These are phyloP conservation scores for Alces alces DNA, from an alignment of 2,113 vertebrate genomes.

Conservation along the genomic window DNA sequence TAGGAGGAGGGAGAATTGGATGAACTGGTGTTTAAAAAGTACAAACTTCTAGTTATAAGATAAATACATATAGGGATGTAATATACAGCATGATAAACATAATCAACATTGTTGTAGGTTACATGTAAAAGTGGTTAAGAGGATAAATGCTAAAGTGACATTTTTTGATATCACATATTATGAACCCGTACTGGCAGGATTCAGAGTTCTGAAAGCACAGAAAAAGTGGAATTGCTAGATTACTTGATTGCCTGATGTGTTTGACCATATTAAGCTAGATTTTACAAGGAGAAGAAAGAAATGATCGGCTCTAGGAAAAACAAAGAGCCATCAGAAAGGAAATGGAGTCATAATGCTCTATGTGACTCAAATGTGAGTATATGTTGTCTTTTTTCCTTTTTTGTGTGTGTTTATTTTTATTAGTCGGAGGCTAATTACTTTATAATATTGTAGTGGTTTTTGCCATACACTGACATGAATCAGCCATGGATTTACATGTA, in stretches of 20 bases:
- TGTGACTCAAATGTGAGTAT: not conserved
- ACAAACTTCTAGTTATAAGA: not conserved
- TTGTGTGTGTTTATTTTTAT: too few relatives aligned
- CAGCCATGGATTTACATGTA: too few relatives aligned
- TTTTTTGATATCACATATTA: not conserved
- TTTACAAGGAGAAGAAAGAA: not conserved
- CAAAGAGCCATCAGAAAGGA: not conserved
- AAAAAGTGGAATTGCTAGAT: not conserved
- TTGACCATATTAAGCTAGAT: not conserved
- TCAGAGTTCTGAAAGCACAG: not conserved
- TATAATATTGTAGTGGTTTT: too few relatives aligned
- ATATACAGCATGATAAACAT: not conserved
- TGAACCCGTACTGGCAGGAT: not conserved
- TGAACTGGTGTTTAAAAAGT: not conserved
- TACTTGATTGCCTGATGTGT: not conserved
- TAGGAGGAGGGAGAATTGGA: not conserved
- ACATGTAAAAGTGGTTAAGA: not conserved
- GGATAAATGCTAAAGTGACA: not conserved
- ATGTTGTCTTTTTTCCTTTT: too few relatives aligned
- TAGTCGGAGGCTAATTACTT: too few relatives aligned
- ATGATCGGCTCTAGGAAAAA: not conserved
- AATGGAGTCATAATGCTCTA: not conserved
- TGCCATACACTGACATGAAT: too few relatives aligned
- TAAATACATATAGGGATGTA: not conserved
- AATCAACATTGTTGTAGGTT: not conserved